Conservation (phyloP, 2,113 vertebrate genomes). For the Malurus melanocephalus region DNA sequence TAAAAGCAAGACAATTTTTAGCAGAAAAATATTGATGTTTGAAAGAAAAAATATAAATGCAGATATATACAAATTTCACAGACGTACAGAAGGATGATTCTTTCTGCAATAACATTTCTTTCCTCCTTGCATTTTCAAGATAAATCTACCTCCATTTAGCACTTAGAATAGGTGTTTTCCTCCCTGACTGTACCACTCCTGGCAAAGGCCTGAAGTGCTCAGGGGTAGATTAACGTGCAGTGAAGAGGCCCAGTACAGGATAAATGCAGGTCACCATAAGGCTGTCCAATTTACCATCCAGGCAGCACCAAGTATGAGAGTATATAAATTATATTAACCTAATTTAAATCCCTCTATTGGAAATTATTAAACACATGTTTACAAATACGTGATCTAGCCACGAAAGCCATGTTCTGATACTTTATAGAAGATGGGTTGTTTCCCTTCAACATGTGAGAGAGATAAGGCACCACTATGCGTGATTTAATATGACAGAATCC, state of each 20-base stretch:
- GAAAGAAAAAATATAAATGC: not conserved
- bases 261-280: not conserved
- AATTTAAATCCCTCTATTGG: not conserved
- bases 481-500: conserved; percentile 1
- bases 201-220: not conserved
- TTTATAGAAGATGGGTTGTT: not conserved
- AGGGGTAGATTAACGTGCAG: not conserved
- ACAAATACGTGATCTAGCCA: not conserved
- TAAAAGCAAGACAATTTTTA: not conserved
- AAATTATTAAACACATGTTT: no score
- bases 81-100: not conserved
- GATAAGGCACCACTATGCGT: not conserved
- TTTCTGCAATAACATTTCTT: not conserved
- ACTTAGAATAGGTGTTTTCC: rapidly evolving
- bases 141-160: not conserved
- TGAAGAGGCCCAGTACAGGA: not conserved
- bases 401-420: not conserved
- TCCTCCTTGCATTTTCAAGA: not conserved
- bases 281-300: not conserved
- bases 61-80: not conserved
- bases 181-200: not conserved
- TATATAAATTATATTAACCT: not conserved
- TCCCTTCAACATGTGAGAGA: not conserved
- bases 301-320: not conserved
- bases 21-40: not conserved